Percentiles rank a stretch among this genome's conserved stretches.
phyloP scores from a whole-genome alignment of 2,797 vertebrate species.

The Nyctibius grandis region DNA sequence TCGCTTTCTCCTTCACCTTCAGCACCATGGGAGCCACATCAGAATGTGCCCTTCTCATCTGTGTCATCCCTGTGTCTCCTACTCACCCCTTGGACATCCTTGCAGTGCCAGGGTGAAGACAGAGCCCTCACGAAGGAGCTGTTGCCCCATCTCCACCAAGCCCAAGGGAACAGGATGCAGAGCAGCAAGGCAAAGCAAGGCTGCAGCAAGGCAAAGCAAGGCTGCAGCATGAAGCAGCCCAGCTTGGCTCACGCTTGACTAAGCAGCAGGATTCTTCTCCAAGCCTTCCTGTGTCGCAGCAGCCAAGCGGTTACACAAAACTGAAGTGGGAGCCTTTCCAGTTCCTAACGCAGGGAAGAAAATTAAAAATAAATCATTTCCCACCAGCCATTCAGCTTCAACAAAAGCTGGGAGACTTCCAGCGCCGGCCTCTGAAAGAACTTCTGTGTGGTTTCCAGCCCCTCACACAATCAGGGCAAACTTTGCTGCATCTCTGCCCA shows the following conservation, averaged over 20 bases:
- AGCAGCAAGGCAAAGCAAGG: neutral
- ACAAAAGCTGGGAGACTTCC: slow-evolving; percentile 54
- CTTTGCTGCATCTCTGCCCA: neutral
- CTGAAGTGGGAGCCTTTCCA: slow-evolving; percentile 52
- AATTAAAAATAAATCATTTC: slow-evolving; percentile 65
- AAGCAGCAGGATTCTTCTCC: neutral
- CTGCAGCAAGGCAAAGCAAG: neutral
- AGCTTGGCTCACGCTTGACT: neutral
- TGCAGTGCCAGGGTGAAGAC: neutral
- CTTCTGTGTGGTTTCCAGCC: slow-evolving; percentile 50
- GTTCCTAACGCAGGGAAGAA: slow-evolving; percentile 35
- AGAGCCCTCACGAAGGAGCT: neutral
- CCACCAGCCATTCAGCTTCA: slow-evolving; percentile 63
- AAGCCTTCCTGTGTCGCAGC: slow-evolving; percentile 15
- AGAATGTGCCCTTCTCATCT: fast-evolving
- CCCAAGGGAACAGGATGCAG: fast-evolving
- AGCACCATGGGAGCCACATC: neutral
- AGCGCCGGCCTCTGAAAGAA: slow-evolving; percentile 45
- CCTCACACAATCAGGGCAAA: slow-evolving; percentile 23
- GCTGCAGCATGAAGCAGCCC: neutral
- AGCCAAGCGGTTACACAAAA: slow-evolving; percentile 58
- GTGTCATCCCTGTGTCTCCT: neutral
- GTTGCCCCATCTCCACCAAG: neutral
- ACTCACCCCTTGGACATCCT: neutral
- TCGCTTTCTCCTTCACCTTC: neutral